phyloP scores from a whole-genome alignment of 2,113 vertebrate species.

The Sturnira hondurensis region DNA sequence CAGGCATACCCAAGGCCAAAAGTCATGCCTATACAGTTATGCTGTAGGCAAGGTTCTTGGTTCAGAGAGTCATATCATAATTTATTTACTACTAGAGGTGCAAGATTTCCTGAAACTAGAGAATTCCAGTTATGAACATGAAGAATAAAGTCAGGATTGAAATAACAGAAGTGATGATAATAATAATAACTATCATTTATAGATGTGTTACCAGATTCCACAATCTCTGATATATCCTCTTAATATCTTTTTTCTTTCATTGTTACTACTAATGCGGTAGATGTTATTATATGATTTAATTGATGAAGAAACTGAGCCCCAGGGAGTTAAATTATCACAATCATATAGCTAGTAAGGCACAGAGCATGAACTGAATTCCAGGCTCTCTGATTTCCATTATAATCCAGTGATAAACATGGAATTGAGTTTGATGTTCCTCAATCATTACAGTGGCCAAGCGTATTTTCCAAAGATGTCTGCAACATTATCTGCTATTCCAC shows the following conservation, averaged over 20 bases:
- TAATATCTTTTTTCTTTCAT: slow-evolving; percentile 8
- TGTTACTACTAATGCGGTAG: neutral
- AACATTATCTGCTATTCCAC: neutral
- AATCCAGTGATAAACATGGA: neutral
- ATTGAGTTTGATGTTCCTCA: neutral
- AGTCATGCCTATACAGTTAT: neutral
- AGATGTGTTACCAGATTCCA: neutral
- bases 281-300: neutral
- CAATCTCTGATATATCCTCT: neutral
- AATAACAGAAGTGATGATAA: neutral
- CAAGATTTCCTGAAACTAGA: neutral
- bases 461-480: neutral
- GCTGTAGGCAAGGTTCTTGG: neutral
- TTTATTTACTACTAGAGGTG: neutral
- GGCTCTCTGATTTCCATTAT: neutral
- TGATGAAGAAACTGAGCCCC: neutral
- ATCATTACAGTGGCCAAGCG: neutral
- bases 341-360: neutral
- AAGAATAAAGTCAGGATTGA: neutral
- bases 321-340: slow-evolving; percentile 20
- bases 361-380: neutral
- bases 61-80: neutral
- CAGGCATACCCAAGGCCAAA: neutral
- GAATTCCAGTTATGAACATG: neutral
- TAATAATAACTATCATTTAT: neutral